phyloP scores from a whole-genome alignment of 2,113 vertebrate species.

The Clupea harengus region DNA sequence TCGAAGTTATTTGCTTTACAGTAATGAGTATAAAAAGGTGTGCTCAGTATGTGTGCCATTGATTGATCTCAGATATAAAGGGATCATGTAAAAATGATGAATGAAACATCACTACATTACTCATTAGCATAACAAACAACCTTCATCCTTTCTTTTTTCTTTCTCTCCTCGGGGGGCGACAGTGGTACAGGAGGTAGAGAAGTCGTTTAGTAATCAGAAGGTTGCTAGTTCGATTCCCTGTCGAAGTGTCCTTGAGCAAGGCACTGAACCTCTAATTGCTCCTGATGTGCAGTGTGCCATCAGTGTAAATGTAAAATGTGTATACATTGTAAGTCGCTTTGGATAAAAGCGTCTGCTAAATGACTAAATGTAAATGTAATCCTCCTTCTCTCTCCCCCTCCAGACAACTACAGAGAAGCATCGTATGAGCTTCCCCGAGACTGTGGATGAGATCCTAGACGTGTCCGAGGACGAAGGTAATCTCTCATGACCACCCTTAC shows the following conservation, averaged over 20 bases:
- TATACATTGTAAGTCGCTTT: no score
- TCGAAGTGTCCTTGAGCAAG: no score
- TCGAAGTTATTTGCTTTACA: no score
- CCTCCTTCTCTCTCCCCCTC: no score
- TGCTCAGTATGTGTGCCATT: background rate
- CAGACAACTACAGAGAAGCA: constrained; percentile 86
- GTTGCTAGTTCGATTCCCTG: no score
- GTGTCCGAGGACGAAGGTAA: constrained; percentile 98
- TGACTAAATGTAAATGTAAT: no score
- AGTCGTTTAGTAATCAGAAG: no score
- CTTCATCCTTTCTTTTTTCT: background rate
- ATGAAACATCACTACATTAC: background rate
- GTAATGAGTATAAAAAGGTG: background rate
- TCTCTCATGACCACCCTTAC: background rate
- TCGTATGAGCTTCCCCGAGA: constrained; percentile 96
- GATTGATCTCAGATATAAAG: background rate
- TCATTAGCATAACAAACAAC: background rate
- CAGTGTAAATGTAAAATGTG: no score
- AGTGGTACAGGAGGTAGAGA: no score
- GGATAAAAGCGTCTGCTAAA: no score
- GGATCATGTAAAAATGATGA: background rate
- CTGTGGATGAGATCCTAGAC: constrained; percentile 92
- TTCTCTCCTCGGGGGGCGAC: constrained; percentile 9
- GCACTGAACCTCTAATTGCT: no score
- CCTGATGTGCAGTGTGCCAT: no score